Evolutionary conservation across 35 echinoderm and acorn worm genomes (phyloP).

Genomic region (Apostichopus japonicus): DNA sequence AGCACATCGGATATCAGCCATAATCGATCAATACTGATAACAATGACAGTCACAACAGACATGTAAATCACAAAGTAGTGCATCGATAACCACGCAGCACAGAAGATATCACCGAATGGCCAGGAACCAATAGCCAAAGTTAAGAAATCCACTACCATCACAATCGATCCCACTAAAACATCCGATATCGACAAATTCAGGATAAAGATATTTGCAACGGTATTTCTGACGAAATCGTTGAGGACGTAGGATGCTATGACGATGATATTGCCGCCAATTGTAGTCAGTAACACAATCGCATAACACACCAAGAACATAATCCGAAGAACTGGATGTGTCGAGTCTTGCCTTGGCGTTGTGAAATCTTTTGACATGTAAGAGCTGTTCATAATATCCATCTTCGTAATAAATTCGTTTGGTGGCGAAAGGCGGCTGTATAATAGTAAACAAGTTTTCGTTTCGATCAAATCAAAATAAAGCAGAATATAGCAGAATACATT

Average conservation of each 20-base stretch:
- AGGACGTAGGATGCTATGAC: conserved; percentile 1
- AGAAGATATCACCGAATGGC: conserved; percentile 12
- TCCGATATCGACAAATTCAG: conserved; percentile 26
- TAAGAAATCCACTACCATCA: conserved; percentile 10
- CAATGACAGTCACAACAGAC: conserved; percentile 27
- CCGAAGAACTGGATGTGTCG: background rate
- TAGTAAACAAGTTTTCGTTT: too few species aligned
- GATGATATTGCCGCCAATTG: background rate
- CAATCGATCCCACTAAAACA: background rate
- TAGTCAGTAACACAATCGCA: background rate
- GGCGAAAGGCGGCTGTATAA: too few species aligned
- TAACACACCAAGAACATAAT: background rate
- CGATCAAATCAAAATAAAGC: too few species aligned
- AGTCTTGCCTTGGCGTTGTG: too few species aligned
- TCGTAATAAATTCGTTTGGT: too few species aligned
- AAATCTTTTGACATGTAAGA: too few species aligned
- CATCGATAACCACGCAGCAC: background rate
- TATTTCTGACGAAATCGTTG: background rate
- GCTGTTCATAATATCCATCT: too few species aligned
- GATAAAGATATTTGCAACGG: background rate
- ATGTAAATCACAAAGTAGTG: conserved; percentile 48
- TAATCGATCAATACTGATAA: conserved; percentile 29
- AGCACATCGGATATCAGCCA: conserved; percentile 11
- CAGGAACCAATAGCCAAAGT: background rate
- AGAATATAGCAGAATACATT: too few species aligned